Percentiles rank a stretch among this genome's conserved stretches.
phyloP scores from a whole-genome alignment of 2,888 invertebrate species.

The Luperina testacea region DNA sequence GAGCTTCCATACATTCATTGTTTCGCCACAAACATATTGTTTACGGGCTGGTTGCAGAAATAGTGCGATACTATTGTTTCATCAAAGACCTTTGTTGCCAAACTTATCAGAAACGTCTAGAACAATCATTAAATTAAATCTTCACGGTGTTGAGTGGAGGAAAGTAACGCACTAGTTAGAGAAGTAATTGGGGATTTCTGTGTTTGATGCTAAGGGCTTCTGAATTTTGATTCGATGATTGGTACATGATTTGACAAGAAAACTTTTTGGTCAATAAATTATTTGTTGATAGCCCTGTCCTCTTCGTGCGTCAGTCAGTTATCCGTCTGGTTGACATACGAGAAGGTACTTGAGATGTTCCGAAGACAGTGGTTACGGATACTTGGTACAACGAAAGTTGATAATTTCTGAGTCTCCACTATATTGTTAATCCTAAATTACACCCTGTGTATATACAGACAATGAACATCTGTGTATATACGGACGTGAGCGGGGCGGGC shows the following conservation, averaged over 20 bases:
- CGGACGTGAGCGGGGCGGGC: no score
- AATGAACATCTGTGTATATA: no score
- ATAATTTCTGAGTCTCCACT: no score
- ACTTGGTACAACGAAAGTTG: background rate
- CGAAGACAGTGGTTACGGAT: no score
- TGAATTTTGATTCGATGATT: background rate
- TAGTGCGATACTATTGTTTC: conserved; percentile 58
- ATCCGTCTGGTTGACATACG: background rate
- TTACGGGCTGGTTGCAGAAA: conserved; percentile 49
- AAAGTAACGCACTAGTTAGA: conserved; percentile 35
- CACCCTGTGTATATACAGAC: background rate
- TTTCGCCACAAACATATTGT: conserved; percentile 51
- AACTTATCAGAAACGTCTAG: conserved; percentile 46
- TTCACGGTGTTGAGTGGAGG: conserved; percentile 37
- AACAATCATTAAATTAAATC: conserved; percentile 46
- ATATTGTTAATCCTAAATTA: background rate
- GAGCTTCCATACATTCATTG: conserved; percentile 28
- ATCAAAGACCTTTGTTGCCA: conserved; percentile 52
- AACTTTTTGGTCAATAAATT: background rate
- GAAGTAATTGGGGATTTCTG: conserved; percentile 31
- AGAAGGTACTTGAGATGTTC: background rate
- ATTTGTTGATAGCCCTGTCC: background rate
- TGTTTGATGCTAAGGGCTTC: background rate
- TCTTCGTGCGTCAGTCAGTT: background rate
- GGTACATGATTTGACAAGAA: background rate